Base-by-base conservation (phyloP, 1,140 invertebrate genomes). In the Globodera ellingtonae region DNA sequence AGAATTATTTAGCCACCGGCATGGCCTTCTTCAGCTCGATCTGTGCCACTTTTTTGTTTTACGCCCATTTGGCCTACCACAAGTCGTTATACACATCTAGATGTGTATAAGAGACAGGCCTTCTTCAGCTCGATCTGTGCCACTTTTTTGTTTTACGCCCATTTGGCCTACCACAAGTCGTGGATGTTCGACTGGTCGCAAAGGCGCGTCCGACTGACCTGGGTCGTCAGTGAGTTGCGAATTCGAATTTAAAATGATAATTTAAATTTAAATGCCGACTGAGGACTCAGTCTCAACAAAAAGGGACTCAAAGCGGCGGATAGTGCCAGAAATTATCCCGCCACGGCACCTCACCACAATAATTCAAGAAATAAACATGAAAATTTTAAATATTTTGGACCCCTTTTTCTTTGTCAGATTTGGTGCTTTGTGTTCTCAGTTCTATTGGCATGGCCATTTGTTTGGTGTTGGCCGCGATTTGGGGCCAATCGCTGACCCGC, bases 111-210 rank as follows among this genome's bases (percentile, higher is more conserved):
- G n/a, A n/a, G n/a, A n/a, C n/a, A n/a, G 52, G 85, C 85, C 21
- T 77, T 86, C 67, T 85, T 86, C 65, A 81, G 77, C 50, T 85
- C 85, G 24, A 18, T 86, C 4, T 87, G 83, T 65, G 85, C 85
- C 21, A 50, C 72, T 21, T 87, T 70, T 50, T 78, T 87, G 21
- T 80, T 84, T 52, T 87, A 85, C 75, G 70, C 80, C 21, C 85
- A 86, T 70, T 79, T 74, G 50, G 80, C 85, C 4, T 86, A 85
- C 71, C 81, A 85, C 73, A 84, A 84, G 76, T 70, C 65, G 9
- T 83, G 81, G 84, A 80, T 86, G 72, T 65, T 79, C 50, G 72
- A 87, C 24, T 86, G 85, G 85, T 84, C 84, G 1, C 47, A 66
- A 10, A 65, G 44, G n/a, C 81, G 80, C 44, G 35, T 84, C 66